phyloP scores from a whole-genome alignment of 2,888 invertebrate species.

The Leptopilina drosophilae region DNA sequence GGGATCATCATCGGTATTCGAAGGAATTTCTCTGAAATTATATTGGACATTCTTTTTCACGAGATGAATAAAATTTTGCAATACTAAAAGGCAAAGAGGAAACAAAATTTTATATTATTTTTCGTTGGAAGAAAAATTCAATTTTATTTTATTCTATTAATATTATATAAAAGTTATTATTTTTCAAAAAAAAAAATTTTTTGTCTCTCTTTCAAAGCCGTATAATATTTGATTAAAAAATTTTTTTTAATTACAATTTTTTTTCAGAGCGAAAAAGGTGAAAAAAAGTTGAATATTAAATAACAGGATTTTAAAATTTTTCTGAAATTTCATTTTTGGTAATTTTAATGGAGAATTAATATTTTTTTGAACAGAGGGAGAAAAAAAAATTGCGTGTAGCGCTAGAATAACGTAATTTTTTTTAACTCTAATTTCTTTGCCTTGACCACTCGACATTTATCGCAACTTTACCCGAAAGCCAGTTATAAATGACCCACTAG shows the following conservation, averaged over 20 bases:
- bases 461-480: slow-evolving; percentile 31
- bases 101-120: too few relatives aligned
- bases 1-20: slow-evolving; percentile 26
- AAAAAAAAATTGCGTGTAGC: background rate
- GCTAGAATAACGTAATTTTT: background rate
- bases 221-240: too few relatives aligned
- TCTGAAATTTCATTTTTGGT: too few relatives aligned
- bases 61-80: slow-evolving; percentile 4
- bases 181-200: too few relatives aligned
- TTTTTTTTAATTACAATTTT: too few relatives aligned
- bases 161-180: too few relatives aligned
- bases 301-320: too few relatives aligned
- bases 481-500: slow-evolving; percentile 36
- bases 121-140: too few relatives aligned
- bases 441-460: slow-evolving; percentile 35
- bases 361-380: background rate
- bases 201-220: too few relatives aligned
- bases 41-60: slow-evolving; percentile 28
- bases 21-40: slow-evolving; percentile 24
- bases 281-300: too few relatives aligned
- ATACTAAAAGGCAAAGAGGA: background rate
- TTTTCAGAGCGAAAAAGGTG: too few relatives aligned
- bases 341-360: background rate
- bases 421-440: slow-evolving; percentile 1
- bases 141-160: too few relatives aligned